These are phyloP conservation scores for Sinhomidia bicolor DNA, from an alignment of 2,888 invertebrate genomes.

Conservation along the genomic window DNA sequence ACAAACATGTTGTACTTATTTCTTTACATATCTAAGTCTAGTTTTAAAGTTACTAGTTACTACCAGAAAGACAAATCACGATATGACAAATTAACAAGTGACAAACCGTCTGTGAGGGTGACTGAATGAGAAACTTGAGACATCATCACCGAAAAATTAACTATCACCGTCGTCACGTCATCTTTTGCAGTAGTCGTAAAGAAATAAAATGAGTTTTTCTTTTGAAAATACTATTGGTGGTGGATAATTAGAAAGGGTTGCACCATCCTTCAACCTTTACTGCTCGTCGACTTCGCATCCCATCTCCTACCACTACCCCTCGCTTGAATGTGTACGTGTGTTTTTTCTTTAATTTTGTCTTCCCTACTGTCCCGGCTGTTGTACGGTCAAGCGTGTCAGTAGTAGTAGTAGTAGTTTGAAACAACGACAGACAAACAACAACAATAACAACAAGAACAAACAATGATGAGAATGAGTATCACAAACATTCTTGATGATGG, in stretches of 20 bases:
- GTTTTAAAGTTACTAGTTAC: background rate
- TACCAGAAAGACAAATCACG: conserved; percentile 14
- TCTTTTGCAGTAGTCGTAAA: background rate
- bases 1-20: background rate
- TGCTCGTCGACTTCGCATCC: background rate
- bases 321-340: conserved; percentile 28
- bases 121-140: conserved; percentile 30
- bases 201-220: background rate
- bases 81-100: conserved; percentile 36
- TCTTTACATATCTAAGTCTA: background rate
- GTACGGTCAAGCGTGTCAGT: conserved; percentile 52
- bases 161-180: conserved; percentile 40
- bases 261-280: background rate
- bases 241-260: background rate
- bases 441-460: conserved; percentile 38
- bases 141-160: conserved; percentile 12
- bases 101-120: conserved; percentile 43
- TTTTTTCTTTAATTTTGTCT: conserved; percentile 43
- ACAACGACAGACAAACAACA: conserved; percentile 41
- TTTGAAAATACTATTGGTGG: background rate
- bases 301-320: background rate
- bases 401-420: conserved; percentile 6
- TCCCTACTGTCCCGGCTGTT: conserved; percentile 70
- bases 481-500: background rate
- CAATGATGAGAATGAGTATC: conserved; percentile 40